Conservation (phyloP, 64 coral and sea anemone species). For the Dendrophyllia cribrosa region DNA sequence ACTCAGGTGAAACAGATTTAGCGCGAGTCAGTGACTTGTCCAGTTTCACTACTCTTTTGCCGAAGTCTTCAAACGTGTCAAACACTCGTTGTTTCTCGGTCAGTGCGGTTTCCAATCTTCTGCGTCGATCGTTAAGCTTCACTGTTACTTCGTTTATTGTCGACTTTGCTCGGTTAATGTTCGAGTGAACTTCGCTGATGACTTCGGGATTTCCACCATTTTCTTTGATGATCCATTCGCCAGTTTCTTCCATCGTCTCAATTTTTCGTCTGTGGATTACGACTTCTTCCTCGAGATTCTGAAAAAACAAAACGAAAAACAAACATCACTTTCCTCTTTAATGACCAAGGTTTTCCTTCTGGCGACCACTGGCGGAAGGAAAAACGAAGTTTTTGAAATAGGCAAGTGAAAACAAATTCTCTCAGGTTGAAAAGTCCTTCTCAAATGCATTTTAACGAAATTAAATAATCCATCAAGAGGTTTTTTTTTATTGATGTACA, state of each 20-base stretch:
- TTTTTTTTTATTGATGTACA: no score
- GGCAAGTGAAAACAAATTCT: no score
- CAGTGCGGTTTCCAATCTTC: slow-evolving; percentile 89
- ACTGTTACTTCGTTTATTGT: slow-evolving; percentile 90
- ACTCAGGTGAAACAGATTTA: slow-evolving; percentile 89
- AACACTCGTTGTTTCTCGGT: slow-evolving; percentile 83
- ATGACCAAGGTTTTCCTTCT: no score
- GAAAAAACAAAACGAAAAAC: neutral
- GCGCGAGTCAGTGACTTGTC: slow-evolving; percentile 79
- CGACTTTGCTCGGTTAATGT: slow-evolving; percentile 74
- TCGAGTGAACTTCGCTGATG: slow-evolving; percentile 86
- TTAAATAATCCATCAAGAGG: no score
- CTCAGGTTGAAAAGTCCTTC: no score
- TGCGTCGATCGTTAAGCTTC: slow-evolving; percentile 78
- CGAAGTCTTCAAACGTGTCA: slow-evolving; percentile 86
- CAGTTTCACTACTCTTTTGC: slow-evolving; percentile 64
- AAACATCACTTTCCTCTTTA: neutral
- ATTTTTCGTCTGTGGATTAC: slow-evolving; percentile 94
- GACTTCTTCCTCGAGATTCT: slow-evolving; percentile 95
- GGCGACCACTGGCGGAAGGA: no score
- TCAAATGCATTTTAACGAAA: no score
- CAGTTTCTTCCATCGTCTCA: slow-evolving; percentile 94
- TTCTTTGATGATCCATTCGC: slow-evolving; percentile 93
- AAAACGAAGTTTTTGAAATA: no score
- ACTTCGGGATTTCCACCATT: slow-evolving; percentile 83